These are phyloP conservation scores for Callyntrura sp. DNA, from an alignment of 2,888 invertebrate genomes.

Conservation along the genomic window DNA sequence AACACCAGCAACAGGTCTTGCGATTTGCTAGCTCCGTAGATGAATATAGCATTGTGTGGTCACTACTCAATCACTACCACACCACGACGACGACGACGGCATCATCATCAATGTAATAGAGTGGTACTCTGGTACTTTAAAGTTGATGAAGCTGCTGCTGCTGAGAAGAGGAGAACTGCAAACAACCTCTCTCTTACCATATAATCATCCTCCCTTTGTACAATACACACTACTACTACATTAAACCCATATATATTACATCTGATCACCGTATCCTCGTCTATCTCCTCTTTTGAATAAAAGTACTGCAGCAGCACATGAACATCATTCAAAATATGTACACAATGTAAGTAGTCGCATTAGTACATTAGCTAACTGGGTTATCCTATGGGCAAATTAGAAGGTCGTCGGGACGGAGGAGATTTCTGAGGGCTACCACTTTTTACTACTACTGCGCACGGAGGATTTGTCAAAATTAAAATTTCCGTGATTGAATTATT, in stretches of 20 bases:
- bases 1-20: slow-evolving; percentile 60
- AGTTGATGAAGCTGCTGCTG: slow-evolving; percentile 49
- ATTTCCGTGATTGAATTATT: neutral
- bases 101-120: slow-evolving; percentile 18
- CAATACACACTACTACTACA: slow-evolving; percentile 61
- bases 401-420: slow-evolving; percentile 58
- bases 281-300: neutral
- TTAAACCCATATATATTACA: slow-evolving; percentile 51
- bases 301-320: slow-evolving; percentile 22
- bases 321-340: slow-evolving; percentile 58
- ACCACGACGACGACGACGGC: neutral
- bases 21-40: slow-evolving; percentile 37
- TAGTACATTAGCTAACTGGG: slow-evolving; percentile 62
- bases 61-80: slow-evolving; percentile 39
- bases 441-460: neutral
- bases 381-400: slow-evolving; percentile 63
- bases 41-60: slow-evolving; percentile 57
- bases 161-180: neutral
- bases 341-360: slow-evolving; percentile 21
- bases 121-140: slow-evolving; percentile 46
- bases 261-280: slow-evolving; percentile 62
- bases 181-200: slow-evolving; percentile 56
- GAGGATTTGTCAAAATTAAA: slow-evolving; percentile 11
- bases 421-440: slow-evolving; percentile 49
- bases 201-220: slow-evolving; percentile 57